These are phyloP conservation scores for Coluber constrictor DNA, from an alignment of 2,797 vertebrate genomes.

Conservation along the genomic window DNA sequence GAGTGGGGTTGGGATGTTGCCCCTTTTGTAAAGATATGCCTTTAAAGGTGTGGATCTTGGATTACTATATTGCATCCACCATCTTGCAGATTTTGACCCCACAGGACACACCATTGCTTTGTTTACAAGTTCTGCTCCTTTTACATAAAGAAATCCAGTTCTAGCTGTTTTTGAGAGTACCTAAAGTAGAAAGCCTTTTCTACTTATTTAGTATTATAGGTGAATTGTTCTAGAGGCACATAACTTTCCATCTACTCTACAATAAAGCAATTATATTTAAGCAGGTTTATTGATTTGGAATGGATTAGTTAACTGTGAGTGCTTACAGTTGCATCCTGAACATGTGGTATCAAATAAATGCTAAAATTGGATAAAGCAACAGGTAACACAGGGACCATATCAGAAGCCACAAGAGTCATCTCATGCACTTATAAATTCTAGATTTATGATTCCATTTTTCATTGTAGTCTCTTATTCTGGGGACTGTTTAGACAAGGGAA, in stretches of 20 bases:
- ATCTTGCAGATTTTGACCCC: neutral
- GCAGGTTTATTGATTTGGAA: neutral
- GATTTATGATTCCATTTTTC: neutral
- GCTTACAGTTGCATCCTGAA: neutral
- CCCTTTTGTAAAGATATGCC: neutral
- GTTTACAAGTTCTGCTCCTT: neutral
- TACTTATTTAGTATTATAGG: neutral
- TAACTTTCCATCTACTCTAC: neutral
- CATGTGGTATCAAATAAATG: neutral
- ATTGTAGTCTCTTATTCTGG: neutral
- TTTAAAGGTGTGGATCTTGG: neutral
- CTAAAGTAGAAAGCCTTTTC: neutral
- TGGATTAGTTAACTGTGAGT: neutral
- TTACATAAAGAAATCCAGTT: neutral
- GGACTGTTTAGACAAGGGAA: neutral
- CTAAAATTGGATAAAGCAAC: neutral
- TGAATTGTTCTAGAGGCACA: neutral
- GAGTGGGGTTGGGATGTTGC: neutral
- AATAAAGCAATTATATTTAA: neutral
- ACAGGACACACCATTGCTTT: neutral
- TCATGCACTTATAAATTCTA: neutral
- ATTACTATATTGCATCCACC: neutral
- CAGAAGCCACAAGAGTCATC: neutral
- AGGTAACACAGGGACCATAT: neutral
- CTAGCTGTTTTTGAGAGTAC: neutral